Percentiles rank a stretch among this genome's conserved stretches.
Conservation (phyloP, 92 coral and sea anemone genomes). For the Muricea muricata region DNA sequence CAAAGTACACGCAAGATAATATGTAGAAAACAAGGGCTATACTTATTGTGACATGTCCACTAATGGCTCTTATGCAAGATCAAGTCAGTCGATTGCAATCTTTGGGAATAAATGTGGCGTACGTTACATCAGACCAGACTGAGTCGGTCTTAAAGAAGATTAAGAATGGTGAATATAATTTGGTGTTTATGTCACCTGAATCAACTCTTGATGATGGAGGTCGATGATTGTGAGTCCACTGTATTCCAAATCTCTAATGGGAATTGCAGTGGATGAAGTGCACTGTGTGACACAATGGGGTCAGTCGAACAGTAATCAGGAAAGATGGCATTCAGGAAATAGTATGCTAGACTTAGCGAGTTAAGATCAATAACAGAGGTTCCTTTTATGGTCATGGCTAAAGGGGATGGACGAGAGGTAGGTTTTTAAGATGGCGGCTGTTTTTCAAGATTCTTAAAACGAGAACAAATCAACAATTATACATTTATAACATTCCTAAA, state of each 20-base stretch:
- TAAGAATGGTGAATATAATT: constrained; percentile 34
- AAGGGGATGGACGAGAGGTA: too few relatives aligned
- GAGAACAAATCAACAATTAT: too few relatives aligned
- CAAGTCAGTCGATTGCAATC: constrained; percentile 44
- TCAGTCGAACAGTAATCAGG: neutral
- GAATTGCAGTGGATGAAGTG: constrained; percentile 54
- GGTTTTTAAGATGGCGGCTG: too few relatives aligned
- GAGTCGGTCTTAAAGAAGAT: constrained; percentile 25
- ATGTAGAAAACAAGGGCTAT: constrained; percentile 9
- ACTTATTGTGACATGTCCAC: constrained; percentile 18
- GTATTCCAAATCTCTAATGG: constrained; percentile 17
- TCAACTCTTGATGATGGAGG: constrained; percentile 16
- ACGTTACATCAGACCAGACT: constrained; percentile 26
- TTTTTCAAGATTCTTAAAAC: too few relatives aligned
- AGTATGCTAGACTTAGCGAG: constrained; percentile 48
- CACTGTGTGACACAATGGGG: constrained; percentile 60
- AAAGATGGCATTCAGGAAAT: constrained; percentile 33
- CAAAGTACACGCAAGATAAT: neutral
- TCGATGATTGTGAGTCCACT: constrained; percentile 28
- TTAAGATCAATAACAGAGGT: constrained; percentile 24
- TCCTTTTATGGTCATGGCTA: too few relatives aligned
- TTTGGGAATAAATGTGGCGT: constrained; percentile 12
- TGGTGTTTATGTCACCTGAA: constrained; percentile 50
- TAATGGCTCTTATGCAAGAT: constrained; percentile 43
- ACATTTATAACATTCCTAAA: too few relatives aligned